Base-by-base conservation (phyloP, 1,140 invertebrate species). In the Steinernema feltiae region DNA sequence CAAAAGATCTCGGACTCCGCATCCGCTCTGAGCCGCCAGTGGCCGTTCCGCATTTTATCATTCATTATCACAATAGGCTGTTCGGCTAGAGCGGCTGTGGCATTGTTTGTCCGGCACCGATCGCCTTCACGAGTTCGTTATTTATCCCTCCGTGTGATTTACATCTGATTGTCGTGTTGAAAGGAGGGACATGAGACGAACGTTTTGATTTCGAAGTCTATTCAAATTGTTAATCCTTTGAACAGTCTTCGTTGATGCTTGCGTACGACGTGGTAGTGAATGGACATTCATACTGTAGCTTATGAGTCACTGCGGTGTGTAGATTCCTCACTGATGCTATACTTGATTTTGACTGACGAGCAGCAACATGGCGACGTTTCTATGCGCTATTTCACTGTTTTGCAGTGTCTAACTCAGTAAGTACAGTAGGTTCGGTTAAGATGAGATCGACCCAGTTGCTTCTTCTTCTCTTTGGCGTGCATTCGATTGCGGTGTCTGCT, bases 91-190 rank as follows among this genome's bases (percentile, higher is more conserved):
- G 53, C 15, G 24, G 41, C 24, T 17, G 53, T 63, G 53, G 53
- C 53, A 63, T 63, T 63, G 53, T 63, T 63, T 63, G 53, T 63
- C 53, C 53, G 53, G 53, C 53, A 63, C 53, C 53, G 53, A 63
- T 63, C 53, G 53, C 53, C 53, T 63, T 63, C 53, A 27, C 7
- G 53, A 21, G 53, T 63, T 27, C 53, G 53, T 63, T 63, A 63
- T 63, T 63, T 63, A 63, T 63, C 53, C 53, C 53, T 21, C 53
- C 12, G 53, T 18, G 35, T 17, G 53, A 63, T 63, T 7, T 27
- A 63, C 53, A 15, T 63, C 24, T 63, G 53, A 63, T 7, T 21
- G 53, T 63, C 53, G 53, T 17, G 12, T 27, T n/a, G 7, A n/a
- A 46, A 12, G n/a, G 7, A 46, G 41, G 7, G 41, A n/a, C 41